Conservation (phyloP, 2,113 vertebrate species). For the Neotoma lepida region DNA sequence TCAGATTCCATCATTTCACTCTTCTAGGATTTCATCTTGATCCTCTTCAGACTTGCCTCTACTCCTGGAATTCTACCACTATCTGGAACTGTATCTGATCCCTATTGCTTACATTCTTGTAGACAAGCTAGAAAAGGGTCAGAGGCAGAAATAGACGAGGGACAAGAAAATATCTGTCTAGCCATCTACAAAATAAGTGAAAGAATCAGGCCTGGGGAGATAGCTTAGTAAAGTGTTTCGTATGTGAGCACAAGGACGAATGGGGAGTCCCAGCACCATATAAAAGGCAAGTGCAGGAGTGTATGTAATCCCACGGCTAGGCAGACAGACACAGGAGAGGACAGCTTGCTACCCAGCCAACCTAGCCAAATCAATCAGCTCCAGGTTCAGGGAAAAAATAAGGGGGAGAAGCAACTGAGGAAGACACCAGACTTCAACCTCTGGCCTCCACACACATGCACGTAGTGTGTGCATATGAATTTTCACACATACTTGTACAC, state of each 20-base stretch:
- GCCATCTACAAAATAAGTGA: background rate
- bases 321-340: background rate
- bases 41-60: background rate
- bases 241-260: background rate
- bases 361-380: background rate
- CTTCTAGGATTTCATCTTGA: background rate
- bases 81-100: background rate
- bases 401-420: background rate
- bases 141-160: background rate
- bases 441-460: background rate
- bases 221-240: background rate
- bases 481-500: background rate
- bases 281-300: background rate
- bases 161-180: background rate
- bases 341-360: background rate
- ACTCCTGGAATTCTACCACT: background rate
- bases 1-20: background rate
- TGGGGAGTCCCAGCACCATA: background rate
- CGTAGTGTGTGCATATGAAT: background rate
- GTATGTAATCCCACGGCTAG: background rate
- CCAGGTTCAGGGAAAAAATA: background rate
- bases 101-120: background rate
- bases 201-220: background rate
- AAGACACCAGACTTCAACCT: background rate
- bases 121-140: background rate